Evolutionary conservation across 2,888 invertebrate species (phyloP), one percentile per base, ranked within the genome.

Genomic region (Drosophila testacea): DNA sequence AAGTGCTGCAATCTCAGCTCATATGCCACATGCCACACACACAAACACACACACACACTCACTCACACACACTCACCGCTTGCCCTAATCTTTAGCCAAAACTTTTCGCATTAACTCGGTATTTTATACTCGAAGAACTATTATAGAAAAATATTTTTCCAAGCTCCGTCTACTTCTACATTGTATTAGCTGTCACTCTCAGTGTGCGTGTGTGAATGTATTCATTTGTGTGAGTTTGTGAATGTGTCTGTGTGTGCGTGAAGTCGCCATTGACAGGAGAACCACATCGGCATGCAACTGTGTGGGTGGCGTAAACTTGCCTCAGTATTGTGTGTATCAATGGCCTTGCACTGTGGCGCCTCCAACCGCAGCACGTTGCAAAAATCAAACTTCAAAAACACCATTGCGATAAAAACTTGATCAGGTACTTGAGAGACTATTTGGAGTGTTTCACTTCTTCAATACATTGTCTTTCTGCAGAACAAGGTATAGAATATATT

Each of bases 111-210:
- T 86, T 86, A 83, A 74, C 71, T 83, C 62, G 79, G 71, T 68
- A 70, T 74, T 79, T 77, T 79, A 83, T 86, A 81, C 83, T 83
- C 79, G 81, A 81, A 86, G 82, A 81, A 81, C 83, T 83, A 86
- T 86, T 86, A 86, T 75, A 81, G 86, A 77, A 83, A 83, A 86
- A 86, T 83, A 79, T 83, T 86, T 86, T 77, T 73, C 42, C 71
- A 66, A 62, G 66, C 84, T 70, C 28, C 39, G 52, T 38, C 50
- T 51, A 56, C 68, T 73, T 52, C 41, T 66, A 70, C 80, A 83
- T 73, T 85, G 83, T 83, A 76, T 74, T 70, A 70, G 67, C 72
- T 71, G 78, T 65, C 62, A 68, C 57, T 54, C 13, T 30, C 48
- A 65, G 27, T 57, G 34, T 13, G 38, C 28, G 30, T 51, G 61